These are phyloP conservation scores for Hyppa rectilinea DNA, from an alignment of 2,888 invertebrate genomes.

Conservation along the genomic window DNA sequence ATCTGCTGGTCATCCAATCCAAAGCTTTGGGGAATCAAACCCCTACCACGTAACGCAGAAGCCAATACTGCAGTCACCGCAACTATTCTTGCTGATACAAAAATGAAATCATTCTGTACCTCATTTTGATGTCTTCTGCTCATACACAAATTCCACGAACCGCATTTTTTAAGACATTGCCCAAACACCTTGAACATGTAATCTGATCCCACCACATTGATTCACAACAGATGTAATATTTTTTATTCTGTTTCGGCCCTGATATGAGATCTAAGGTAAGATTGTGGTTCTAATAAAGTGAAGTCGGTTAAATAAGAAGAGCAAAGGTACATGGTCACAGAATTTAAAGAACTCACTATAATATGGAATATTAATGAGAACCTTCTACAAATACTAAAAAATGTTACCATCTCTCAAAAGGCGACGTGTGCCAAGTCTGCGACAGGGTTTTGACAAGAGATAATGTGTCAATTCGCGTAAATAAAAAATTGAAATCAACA, in stretches of 20 bases:
- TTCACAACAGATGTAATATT: conserved; percentile 54
- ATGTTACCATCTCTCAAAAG: background rate
- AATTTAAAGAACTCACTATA: background rate
- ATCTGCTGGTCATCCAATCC: too few species aligned
- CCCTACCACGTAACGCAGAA: accelerated
- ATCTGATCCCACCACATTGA: conserved; percentile 56
- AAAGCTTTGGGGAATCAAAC: background rate
- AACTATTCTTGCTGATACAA: background rate
- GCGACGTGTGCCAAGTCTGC: too few species aligned
- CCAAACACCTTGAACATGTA: conserved; percentile 59
- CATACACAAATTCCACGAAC: conserved; percentile 37
- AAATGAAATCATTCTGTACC: background rate
- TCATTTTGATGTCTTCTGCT: background rate
- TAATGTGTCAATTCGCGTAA: background rate
- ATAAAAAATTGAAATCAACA: background rate
- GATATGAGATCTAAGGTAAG: conserved; percentile 55
- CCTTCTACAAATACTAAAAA: background rate
- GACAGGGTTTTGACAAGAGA: too few species aligned
- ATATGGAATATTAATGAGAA: conserved; percentile 1
- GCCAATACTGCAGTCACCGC: too few species aligned
- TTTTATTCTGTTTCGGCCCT: conserved; percentile 39
- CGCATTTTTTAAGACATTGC: conserved; percentile 40
- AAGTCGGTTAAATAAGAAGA: conserved; percentile 31
- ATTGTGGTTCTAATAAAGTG: conserved; percentile 49
- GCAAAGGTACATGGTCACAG: conserved; percentile 18